Percentiles rank a stretch among this genome's conserved stretches.
These are phyloP conservation scores for Corythornis cristatus DNA, from an alignment of 2,113 vertebrate species.

Conservation along the genomic window DNA sequence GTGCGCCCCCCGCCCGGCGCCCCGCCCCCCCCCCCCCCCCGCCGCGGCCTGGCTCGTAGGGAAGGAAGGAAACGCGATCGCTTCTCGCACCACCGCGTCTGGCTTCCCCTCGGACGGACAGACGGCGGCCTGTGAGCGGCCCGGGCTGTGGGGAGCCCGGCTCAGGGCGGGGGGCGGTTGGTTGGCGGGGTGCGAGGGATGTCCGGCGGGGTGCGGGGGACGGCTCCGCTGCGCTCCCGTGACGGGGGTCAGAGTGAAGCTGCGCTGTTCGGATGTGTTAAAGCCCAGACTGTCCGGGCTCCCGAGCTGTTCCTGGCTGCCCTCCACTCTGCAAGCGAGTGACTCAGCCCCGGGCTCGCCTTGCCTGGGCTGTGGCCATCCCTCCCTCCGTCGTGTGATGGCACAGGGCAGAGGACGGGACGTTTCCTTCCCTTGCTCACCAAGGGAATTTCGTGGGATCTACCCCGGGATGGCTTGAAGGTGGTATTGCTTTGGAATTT, in stretches of 20 bases:
- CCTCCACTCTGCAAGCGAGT: background rate
- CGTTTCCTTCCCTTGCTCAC: rapidly evolving
- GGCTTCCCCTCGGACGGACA: background rate
- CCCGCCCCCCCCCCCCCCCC: background rate
- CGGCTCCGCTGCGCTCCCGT: background rate
- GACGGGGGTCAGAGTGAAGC: no score
- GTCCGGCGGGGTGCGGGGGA: background rate
- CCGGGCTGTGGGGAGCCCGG: no score
- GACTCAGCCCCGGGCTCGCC: background rate
- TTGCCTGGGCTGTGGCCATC: background rate
- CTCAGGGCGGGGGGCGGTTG: background rate
- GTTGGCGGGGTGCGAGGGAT: background rate
- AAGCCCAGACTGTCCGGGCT: background rate
- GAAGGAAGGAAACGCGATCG: background rate
- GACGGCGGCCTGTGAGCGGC: no score
- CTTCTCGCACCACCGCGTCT: background rate
- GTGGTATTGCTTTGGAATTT: background rate
- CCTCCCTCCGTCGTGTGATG: no score
- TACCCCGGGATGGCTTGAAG: background rate
- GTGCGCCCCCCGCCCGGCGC: no score
- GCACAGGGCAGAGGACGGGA: no score
- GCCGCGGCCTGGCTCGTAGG: background rate
- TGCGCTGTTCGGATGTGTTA: background rate
- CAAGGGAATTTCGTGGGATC: background rate
- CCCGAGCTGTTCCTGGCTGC: background rate